These are phyloP conservation scores for Gryllus bimaculatus DNA, from an alignment of 1,140 invertebrate species.

Conservation along the genomic window DNA sequence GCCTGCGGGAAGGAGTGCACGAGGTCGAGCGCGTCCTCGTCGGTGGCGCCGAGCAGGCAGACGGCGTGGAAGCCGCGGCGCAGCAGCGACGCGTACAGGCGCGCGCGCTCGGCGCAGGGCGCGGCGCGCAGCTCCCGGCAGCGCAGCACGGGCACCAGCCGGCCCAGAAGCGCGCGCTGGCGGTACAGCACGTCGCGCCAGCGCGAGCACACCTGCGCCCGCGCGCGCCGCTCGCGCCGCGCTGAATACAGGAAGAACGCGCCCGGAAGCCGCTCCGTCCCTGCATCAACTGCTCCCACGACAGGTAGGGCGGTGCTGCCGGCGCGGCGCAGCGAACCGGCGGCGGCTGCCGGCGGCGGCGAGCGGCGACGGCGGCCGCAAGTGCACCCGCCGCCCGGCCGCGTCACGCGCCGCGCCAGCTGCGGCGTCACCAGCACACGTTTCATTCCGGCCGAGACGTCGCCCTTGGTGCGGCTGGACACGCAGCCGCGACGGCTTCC, in stretches of 20 bases:
- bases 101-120: constrained; percentile 52
- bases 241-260: constrained; percentile 80
- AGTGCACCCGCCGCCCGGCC: constrained; percentile 22
- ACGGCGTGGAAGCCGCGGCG: constrained; percentile 76
- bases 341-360: constrained; percentile 12
- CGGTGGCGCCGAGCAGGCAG: constrained; percentile 70
- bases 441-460: constrained; percentile 18
- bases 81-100: constrained; percentile 73
- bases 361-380: constrained; percentile 29
- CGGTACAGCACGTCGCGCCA: constrained; percentile 83
- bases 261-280: constrained; percentile 78
- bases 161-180: constrained; percentile 70
- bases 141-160: constrained; percentile 69
- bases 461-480: constrained; percentile 6
- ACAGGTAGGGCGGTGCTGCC: constrained; percentile 35
- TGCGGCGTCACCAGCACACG: constrained; percentile 20
- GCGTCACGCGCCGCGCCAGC: constrained; percentile 24
- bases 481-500: constrained; percentile 25
- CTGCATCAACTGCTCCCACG: constrained; percentile 65
- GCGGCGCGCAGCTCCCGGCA: constrained; percentile 65
- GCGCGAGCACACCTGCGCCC: constrained; percentile 71
- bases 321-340: not conserved
- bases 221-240: constrained; percentile 60
- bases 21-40: constrained; percentile 81
- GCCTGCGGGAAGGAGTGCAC: constrained; percentile 73